Evolutionary conservation across 2,888 invertebrate species (phyloP), one percentile per base, ranked within the genome.

Genomic region (Lissonota sp.): DNA sequence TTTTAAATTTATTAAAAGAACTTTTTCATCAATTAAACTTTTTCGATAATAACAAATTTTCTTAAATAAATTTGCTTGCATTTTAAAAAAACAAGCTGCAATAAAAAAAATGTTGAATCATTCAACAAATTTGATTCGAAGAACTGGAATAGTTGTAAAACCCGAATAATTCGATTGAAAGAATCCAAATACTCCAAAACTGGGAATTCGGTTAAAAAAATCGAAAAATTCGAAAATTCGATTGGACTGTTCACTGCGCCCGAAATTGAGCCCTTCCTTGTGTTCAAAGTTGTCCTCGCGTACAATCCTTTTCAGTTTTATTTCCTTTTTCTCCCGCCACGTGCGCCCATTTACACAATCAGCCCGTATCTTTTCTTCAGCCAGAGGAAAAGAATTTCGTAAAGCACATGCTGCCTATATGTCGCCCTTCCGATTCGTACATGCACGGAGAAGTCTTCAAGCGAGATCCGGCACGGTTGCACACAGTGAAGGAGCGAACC

Each of bases 1-100:
- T 8, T 44, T 8, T 10, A 10, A 44, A 6, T 42, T 42, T 42
- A 6, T 7, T 42, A 42, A 42, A 42, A 92, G n/a, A n/a, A n/a
- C n/a, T n/a, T n/a, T n/a, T n/a, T n/a, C n/a, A n/a, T n/a, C n/a
- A n/a, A n/a, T n/a, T n/a, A 26, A 26, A 26, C 3, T 26, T 26
- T 26, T 26, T 26, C 26, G 3, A 26, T 3, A 26, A 26, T 26
- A 26, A 3, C 26, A 26, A 26, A 26, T 26, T 26, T 26, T 26
- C 26, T 26, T 3, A 3, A 26, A 26, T 26, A 26, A 26, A 26
- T 26, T 26, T 26, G 26, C 26, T 26, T 26, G 26, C 26, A 26
- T 3, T 26, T 3, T 3, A 26, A 26, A n/a, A 26, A 26, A 26
- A 26, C 26, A 26, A 3, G 26, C 26, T 26, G 26, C 26, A 26